Base-by-base conservation (phyloP, 2,888 invertebrate genomes). In the Troides helena region DNA sequence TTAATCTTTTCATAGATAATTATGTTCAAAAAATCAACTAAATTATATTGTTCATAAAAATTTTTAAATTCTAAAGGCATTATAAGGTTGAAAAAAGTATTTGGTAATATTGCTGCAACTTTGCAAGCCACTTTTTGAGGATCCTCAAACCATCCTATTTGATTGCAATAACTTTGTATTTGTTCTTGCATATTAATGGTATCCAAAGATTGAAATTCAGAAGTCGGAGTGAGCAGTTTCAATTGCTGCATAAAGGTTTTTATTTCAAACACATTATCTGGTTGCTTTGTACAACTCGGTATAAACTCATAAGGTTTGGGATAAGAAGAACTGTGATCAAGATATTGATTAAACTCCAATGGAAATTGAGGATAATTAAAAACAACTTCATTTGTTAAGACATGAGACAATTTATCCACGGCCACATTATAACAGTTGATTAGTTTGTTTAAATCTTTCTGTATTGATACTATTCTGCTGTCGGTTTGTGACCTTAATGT, bases 261-360 rank as follows among this genome's bases (percentile, higher is more conserved):
- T 10, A 96, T 83, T 50, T 88, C 84, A 0, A 81, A 81, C 30
- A 93, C 88, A 73, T 94, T 94, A 65, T 92, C 85, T 50, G 85
- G 77, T 73, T 85, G 89, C 74, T 93, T 95, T 87, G 95, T 95
- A 77, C 93, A 93, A 25, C 86, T 85, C 0, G 95, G 94, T 74
- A 96, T 95, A 82, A 95, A 94, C 81, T 95, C 95, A 76, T 95
- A 94, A 50, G 94, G 93, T 73, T 95, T 94, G 0, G 96, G 95
- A 76, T 93, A 93, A 60, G 92, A 90, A 1, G 92, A 87, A 21
- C 86, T 78, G 64, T 81, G 77, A 73, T 93, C 86, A 67, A 94
- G 83, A 85, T 93, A 94, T 57, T 86, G 80, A 70, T 92, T 93
- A 70, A 97, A 94, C 78, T 96, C 95, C 25, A 93, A 83, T 0